Percentiles rank a stretch among this genome's conserved stretches.
Conservation (phyloP, 1,140 invertebrate species). For the Notospermus geniculatus region DNA sequence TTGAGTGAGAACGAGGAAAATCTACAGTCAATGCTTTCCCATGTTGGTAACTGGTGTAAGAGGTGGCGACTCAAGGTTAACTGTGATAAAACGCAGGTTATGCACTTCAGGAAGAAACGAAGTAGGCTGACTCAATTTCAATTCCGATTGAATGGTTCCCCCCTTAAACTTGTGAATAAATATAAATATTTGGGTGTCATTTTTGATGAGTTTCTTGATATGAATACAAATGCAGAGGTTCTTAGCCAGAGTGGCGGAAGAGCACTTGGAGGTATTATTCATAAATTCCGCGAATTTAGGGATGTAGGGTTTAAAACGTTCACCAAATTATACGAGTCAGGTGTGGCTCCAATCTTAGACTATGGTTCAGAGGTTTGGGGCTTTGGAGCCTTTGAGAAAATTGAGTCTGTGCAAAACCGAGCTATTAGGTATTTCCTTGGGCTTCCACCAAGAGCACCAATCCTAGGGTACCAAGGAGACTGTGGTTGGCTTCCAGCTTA, state of each 20-base stretch:
- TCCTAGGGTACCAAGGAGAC: too few relatives aligned
- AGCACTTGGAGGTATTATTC: slow-evolving; percentile 19
- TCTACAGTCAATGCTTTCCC: slow-evolving; percentile 18
- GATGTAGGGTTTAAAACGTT: slow-evolving; percentile 21
- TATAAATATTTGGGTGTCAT: slow-evolving; percentile 24
- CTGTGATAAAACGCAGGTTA: slow-evolving; percentile 19
- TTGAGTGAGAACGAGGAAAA: slow-evolving; percentile 14
- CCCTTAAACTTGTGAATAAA: slow-evolving; percentile 13
- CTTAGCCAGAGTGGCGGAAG: slow-evolving; percentile 11
- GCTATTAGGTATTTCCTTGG: slow-evolving; percentile 23
- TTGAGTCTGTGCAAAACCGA: slow-evolving; percentile 22
- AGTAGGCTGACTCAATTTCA: not conserved
- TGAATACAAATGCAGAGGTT: slow-evolving; percentile 2
- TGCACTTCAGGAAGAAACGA: slow-evolving; percentile 22
- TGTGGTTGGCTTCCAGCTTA: too few relatives aligned
- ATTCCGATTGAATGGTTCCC: slow-evolving; percentile 16
- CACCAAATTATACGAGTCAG: slow-evolving; percentile 17
- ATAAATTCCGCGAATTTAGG: slow-evolving; percentile 18
- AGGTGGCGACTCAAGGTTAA: slow-evolving; percentile 22
- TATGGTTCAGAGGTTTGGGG: slow-evolving; percentile 21
- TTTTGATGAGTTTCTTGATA: slow-evolving; percentile 15
- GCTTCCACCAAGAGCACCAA: slow-evolving; percentile 18
- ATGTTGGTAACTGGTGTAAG: slow-evolving; percentile 24
- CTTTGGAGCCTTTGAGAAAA: slow-evolving; percentile 9
- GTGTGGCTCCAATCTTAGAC: slow-evolving; percentile 19